phyloP scores from a whole-genome alignment of 2,797 vertebrate genomes.

The Acanthiza pusilla region DNA sequence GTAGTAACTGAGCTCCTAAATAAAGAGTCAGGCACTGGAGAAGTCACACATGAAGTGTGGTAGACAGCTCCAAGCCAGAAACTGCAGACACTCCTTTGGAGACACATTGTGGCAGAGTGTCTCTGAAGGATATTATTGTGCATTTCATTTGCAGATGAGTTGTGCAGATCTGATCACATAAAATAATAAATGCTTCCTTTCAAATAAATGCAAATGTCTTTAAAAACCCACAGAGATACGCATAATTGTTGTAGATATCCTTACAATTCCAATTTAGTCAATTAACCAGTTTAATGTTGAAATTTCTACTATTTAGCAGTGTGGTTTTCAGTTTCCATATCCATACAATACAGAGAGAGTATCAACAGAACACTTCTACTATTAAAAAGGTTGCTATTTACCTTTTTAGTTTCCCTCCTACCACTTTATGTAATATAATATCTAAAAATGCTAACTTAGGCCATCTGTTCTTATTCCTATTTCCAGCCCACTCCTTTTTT shows the following conservation, averaged over 20 bases:
- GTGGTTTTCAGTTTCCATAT: neutral
- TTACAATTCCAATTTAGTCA: neutral
- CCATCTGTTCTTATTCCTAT: slow-evolving; percentile 61
- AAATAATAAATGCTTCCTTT: neutral
- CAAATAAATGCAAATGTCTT: neutral
- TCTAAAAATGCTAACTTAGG: slow-evolving; percentile 30
- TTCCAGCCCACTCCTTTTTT: slow-evolving; percentile 20
- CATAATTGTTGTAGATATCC: neutral
- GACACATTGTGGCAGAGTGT: neutral
- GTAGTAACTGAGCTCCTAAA: neutral
- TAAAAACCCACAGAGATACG: neutral
- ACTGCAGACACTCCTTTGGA: neutral
- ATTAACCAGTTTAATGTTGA: neutral
- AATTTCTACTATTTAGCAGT: neutral
- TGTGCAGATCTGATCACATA: neutral
- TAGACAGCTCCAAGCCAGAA: neutral
- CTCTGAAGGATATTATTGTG: neutral
- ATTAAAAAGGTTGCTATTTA: slow-evolving; percentile 6
- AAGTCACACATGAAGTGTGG: neutral
- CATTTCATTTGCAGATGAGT: neutral
- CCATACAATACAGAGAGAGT: neutral
- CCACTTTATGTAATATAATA: slow-evolving; percentile 54
- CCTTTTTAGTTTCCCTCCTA: slow-evolving; percentile 36
- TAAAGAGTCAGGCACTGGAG: neutral
- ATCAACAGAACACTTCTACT: slow-evolving; percentile 53